Evolutionary conservation across 2,888 invertebrate species (phyloP).

Genomic region (Amiota minor): DNA sequence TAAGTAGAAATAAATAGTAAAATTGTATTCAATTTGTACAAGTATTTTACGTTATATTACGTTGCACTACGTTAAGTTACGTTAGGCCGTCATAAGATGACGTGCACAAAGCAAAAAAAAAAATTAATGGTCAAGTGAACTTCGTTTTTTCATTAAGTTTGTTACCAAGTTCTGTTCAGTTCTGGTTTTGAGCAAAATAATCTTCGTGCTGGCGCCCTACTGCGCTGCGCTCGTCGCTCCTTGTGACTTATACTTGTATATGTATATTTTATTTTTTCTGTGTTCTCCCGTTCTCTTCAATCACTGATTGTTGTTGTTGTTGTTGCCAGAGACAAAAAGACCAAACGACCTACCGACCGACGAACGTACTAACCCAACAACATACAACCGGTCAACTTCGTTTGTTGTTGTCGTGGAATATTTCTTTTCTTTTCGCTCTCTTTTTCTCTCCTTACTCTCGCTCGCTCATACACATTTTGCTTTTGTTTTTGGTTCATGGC

Average conservation of each 20-base stretch:
- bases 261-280: not conserved
- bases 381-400: conserved; percentile 13
- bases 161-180: too few relatives aligned
- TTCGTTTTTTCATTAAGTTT: too few relatives aligned
- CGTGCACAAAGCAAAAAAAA: not conserved
- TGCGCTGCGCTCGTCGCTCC: too few relatives aligned
- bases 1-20: not conserved
- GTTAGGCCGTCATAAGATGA: not conserved
- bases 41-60: too few relatives aligned
- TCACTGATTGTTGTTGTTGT: too few relatives aligned
- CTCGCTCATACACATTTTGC: not conserved
- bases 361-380: not conserved
- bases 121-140: not conserved
- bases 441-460: not conserved
- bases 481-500: not conserved
- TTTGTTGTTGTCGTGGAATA: conserved; percentile 15
- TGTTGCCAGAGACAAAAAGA: too few relatives aligned
- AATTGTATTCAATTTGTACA: too few relatives aligned
- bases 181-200: too few relatives aligned
- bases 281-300: not conserved
- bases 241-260: not conserved
- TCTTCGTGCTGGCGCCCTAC: too few relatives aligned
- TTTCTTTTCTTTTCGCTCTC: not conserved
- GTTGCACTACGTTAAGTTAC: too few relatives aligned
- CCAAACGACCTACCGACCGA: not conserved